These are phyloP conservation scores for Eublepharis macularius DNA, from an alignment of 2,113 vertebrate genomes.

Conservation along the genomic window DNA sequence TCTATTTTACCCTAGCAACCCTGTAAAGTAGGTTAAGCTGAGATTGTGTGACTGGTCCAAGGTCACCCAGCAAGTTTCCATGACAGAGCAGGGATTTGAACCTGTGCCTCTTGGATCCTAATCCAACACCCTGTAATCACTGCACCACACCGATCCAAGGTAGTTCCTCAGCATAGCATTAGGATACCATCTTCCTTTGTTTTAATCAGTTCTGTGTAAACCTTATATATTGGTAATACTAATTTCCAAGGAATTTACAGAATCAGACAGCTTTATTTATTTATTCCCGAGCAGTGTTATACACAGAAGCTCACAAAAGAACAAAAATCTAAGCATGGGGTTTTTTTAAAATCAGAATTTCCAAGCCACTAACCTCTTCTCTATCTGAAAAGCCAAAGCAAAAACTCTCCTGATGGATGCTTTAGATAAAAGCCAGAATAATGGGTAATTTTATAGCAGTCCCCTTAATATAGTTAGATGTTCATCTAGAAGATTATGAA, in stretches of 20 bases:
- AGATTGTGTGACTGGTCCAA: too few relatives aligned
- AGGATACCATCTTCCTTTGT: not conserved
- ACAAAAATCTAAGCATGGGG: not conserved
- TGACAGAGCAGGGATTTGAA: too few relatives aligned
- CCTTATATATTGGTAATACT: not conserved
- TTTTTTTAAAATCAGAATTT: slow-evolving; percentile 28
- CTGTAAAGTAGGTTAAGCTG: too few relatives aligned
- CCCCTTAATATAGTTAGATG: slow-evolving; percentile 23
- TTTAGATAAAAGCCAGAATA: slow-evolving; percentile 48
- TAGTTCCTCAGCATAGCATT: not conserved
- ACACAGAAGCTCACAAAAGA: slow-evolving; percentile 1
- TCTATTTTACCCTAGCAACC: too few relatives aligned
- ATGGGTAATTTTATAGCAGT: slow-evolving; percentile 22
- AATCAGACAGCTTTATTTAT: not conserved
- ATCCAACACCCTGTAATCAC: too few relatives aligned
- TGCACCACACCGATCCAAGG: too few relatives aligned
- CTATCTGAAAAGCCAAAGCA: not conserved
- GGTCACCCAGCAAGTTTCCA: too few relatives aligned
- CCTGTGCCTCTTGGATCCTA: too few relatives aligned
- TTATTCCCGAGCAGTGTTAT: slow-evolving; percentile 4
- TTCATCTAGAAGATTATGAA: slow-evolving; percentile 42
- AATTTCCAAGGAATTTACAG: not conserved
- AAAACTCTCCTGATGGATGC: slow-evolving; percentile 28
- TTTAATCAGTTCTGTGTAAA: not conserved
- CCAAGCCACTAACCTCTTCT: slow-evolving; percentile 14